phyloP scores from a whole-genome alignment of 2,888 invertebrate genomes.

The Nemoura dubitans region DNA sequence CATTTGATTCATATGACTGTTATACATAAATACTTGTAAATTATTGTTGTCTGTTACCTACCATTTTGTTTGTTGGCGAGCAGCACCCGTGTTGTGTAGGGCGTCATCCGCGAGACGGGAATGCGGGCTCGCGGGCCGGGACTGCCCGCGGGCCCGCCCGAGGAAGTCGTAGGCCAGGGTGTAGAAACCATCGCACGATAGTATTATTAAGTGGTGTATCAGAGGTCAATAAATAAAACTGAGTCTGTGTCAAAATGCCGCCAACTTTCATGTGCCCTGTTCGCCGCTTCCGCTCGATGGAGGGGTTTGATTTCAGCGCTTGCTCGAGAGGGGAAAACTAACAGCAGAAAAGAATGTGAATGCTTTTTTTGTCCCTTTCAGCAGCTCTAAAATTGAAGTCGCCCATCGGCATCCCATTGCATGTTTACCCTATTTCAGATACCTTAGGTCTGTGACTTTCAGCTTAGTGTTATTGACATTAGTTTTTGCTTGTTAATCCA shows the following conservation, averaged over 20 bases:
- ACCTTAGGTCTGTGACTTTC: too few species aligned
- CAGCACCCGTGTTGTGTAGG: conserved; percentile 19
- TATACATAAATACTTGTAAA: conserved; percentile 2
- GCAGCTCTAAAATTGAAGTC: too few species aligned
- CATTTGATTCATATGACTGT: conserved; percentile 16
- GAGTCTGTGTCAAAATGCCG: conserved; percentile 33
- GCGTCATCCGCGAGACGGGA: background rate
- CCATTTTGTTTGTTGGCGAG: conserved; percentile 16
- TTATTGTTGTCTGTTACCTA: conserved; percentile 12
- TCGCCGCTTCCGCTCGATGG: too few species aligned
- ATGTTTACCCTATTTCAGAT: background rate
- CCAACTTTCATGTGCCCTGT: background rate
- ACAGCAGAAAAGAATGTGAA: too few species aligned
- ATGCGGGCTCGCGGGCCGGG: background rate
- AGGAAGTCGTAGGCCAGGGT: background rate
- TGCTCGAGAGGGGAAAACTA: too few species aligned
- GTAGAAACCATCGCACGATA: background rate
- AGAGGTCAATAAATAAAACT: conserved; percentile 21
- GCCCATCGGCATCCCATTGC: background rate
- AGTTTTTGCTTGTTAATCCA: background rate
- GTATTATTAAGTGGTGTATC: conserved; percentile 35
- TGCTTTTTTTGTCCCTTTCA: too few species aligned
- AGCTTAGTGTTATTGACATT: too few species aligned
- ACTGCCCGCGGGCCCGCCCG: background rate
- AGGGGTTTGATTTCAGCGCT: too few species aligned